Conservation (phyloP, 2,797 vertebrate species). For the Coregonus suidteri region DNA sequence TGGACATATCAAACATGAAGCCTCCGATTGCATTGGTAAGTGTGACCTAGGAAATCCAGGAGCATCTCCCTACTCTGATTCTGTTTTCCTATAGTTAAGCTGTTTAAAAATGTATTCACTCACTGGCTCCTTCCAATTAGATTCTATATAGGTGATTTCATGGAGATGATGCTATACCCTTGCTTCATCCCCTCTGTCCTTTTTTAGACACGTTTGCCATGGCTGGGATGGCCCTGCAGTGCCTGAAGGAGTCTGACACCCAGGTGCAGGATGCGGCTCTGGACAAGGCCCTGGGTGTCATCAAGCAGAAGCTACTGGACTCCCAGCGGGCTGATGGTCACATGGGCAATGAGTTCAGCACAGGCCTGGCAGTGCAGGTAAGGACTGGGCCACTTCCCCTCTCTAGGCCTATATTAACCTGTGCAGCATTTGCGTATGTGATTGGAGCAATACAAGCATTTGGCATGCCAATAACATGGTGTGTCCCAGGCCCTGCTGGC, state of each 20-base stretch:
- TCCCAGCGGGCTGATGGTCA: constrained; percentile 70
- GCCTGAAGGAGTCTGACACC: constrained; percentile 72
- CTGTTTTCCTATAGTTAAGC: neutral
- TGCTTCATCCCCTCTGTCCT: neutral
- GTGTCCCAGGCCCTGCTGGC: constrained; percentile 79
- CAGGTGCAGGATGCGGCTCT: constrained; percentile 58
- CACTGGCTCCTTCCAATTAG: neutral
- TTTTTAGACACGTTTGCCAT: constrained; percentile 83
- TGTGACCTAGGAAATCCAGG: constrained; percentile 4
- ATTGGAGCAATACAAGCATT: neutral
- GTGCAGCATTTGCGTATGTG: neutral
- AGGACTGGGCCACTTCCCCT: constrained; percentile 11
- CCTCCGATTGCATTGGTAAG: constrained; percentile 78
- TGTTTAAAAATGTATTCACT: neutral
- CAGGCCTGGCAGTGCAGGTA: constrained; percentile 88
- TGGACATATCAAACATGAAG: constrained; percentile 36
- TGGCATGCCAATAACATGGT: neutral
- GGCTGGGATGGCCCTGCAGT: constrained; percentile 87
- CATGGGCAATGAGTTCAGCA: constrained; percentile 90
- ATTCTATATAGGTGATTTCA: neutral
- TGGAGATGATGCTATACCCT: neutral
- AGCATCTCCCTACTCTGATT: neutral
- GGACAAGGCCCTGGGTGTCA: constrained; percentile 38
- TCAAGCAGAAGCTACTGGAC: constrained; percentile 70
- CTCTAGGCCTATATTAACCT: too few species aligned